Percentiles rank a stretch among this genome's conserved stretches.
phyloP scores from a whole-genome alignment of 2,113 vertebrate species.

The Grantiella picta region DNA sequence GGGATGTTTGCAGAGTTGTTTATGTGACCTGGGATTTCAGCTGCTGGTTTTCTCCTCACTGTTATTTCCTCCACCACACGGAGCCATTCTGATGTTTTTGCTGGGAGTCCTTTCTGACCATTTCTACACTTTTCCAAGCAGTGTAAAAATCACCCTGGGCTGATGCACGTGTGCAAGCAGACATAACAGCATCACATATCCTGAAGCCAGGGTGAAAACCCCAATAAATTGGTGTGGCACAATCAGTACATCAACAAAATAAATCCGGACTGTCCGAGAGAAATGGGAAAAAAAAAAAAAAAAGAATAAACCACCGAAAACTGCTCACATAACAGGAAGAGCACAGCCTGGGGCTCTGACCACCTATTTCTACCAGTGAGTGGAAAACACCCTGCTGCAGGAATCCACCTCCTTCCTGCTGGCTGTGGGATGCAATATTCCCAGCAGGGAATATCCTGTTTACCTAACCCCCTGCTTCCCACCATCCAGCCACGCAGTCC shows the following conservation, averaged over 20 bases:
- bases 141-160: background rate
- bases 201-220: background rate
- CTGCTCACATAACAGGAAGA: slow-evolving; percentile 42
- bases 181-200: background rate
- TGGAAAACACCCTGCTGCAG: slow-evolving; percentile 11
- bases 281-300: background rate
- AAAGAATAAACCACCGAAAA: background rate
- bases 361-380: background rate
- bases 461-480: background rate
- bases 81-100: background rate
- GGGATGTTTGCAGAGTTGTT: accelerated
- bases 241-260: background rate
- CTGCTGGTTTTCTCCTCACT: background rate
- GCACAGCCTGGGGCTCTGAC: background rate
- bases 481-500: background rate
- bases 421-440: background rate
- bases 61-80: background rate
- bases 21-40: background rate
- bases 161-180: accelerated
- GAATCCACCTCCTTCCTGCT: slow-evolving; percentile 14
- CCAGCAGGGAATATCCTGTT: slow-evolving; percentile 19
- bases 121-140: background rate
- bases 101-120: background rate
- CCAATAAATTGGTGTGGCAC: background rate
- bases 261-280: accelerated